Conservation (phyloP, 37 sponge, comb jelly and placozoan genomes). For the Crambe crambe region DNA sequence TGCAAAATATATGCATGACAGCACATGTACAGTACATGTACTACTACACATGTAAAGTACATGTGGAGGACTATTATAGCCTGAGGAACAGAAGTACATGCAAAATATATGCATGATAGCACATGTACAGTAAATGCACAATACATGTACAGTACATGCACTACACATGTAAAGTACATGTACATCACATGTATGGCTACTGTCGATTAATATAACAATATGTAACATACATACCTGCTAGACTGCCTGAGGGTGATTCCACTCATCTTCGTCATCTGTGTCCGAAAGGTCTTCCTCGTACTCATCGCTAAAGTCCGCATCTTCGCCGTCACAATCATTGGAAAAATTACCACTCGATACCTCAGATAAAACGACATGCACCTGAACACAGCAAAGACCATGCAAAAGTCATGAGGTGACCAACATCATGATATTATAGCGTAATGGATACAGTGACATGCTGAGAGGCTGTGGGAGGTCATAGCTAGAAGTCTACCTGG, state of each 20-base stretch:
- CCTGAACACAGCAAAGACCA: conserved; percentile 21
- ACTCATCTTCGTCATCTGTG: conserved; percentile 66
- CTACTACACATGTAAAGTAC: background rate
- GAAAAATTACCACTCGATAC: conserved; percentile 10
- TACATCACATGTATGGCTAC: background rate
- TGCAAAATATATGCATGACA: background rate
- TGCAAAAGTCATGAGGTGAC: no score
- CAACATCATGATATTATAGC: background rate
- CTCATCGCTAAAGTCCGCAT: conserved; percentile 11
- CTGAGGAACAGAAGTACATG: no score
- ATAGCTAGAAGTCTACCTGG: no score
- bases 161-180: background rate
- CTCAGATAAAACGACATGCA: conserved; percentile 58
- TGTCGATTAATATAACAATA: background rate
- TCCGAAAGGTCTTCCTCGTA: conserved; percentile 62
- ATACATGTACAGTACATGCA: background rate
- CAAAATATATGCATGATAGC: background rate
- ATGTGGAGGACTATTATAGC: background rate
- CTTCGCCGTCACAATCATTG: background rate
- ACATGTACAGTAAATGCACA: background rate
- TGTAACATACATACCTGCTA: conserved; percentile 2
- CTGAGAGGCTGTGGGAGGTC: background rate
- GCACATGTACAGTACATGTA: background rate
- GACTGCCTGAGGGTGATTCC: conserved; percentile 13
- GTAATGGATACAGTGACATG: background rate